phyloP scores from a whole-genome alignment of 2,888 invertebrate genomes.

The Protonemura montana region DNA sequence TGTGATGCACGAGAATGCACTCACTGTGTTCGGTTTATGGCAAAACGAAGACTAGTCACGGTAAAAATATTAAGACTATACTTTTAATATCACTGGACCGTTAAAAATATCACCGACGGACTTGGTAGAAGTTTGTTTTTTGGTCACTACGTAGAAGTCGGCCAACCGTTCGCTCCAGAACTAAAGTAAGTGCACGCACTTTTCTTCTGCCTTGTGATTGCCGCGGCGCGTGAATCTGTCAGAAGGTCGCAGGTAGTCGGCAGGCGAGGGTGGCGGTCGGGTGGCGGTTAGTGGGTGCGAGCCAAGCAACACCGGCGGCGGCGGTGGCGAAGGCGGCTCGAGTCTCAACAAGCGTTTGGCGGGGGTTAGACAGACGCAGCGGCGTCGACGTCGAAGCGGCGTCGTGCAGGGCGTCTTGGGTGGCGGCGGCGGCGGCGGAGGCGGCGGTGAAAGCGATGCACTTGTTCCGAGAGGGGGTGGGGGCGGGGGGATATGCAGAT shows the following conservation, averaged over 20 bases:
- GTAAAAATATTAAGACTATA: slow-evolving; percentile 50
- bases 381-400: slow-evolving; percentile 8
- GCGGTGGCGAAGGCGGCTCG: slow-evolving; percentile 41
- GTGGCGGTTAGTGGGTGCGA: background rate
- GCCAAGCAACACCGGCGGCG: slow-evolving; percentile 34
- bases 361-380: slow-evolving; percentile 36
- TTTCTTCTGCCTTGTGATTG: background rate
- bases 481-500: slow-evolving; percentile 48
- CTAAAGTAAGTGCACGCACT: background rate
- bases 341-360: background rate
- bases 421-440: slow-evolving; percentile 61
- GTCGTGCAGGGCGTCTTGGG: slow-evolving; percentile 49
- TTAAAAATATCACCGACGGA: slow-evolving; percentile 50
- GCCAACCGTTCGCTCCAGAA: background rate
- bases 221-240: slow-evolving; percentile 37
- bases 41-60: slow-evolving; percentile 52
- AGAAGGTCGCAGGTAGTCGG: slow-evolving; percentile 8
- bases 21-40: slow-evolving; percentile 48
- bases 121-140: background rate
- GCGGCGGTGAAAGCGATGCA: slow-evolving; percentile 56
- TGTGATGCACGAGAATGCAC: slow-evolving; percentile 34
- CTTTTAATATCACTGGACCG: slow-evolving; percentile 51
- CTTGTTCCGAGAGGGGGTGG: slow-evolving; percentile 48
- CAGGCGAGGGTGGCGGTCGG: background rate
- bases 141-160: background rate